A percentile compares a stretch with the other conserved stretches of the same genome.
These are phyloP conservation scores for Rhagophthalmus giganteus DNA, from an alignment of 2,888 invertebrate species.

Conservation along the genomic window DNA sequence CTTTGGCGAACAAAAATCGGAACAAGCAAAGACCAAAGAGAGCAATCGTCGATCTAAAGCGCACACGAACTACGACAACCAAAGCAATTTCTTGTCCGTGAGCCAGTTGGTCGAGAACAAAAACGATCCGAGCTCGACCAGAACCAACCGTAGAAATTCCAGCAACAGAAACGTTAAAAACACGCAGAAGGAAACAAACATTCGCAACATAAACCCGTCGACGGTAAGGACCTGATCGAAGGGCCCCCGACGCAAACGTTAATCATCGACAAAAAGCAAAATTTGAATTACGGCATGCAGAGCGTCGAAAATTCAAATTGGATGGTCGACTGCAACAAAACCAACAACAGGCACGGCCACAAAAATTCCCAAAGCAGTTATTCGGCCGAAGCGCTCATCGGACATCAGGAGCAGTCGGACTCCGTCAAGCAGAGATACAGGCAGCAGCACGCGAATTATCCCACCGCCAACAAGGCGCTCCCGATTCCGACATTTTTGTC, in stretches of 20 bases:
- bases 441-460: conserved; percentile 37
- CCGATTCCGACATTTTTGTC: conserved; percentile 46
- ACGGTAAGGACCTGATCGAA: conserved; percentile 19
- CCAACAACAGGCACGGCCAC: conserved; percentile 31
- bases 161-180: conserved; percentile 38
- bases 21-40: conserved; percentile 32
- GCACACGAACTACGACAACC: conserved; percentile 41
- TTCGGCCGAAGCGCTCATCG: conserved; percentile 54
- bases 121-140: conserved; percentile 42
- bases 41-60: conserved; percentile 25
- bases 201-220: conserved; percentile 14
- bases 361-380: conserved; percentile 50
- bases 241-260: not conserved
- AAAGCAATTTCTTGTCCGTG: conserved; percentile 62
- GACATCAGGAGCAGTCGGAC: conserved; percentile 42
- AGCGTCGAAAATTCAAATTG: conserved; percentile 22
- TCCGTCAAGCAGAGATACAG: conserved; percentile 22
- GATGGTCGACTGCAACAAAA: conserved; percentile 36
- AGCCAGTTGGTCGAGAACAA: conserved; percentile 65
- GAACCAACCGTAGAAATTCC: conserved; percentile 45
- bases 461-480: conserved; percentile 38
- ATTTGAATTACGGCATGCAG: conserved; percentile 20
- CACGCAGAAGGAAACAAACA: conserved; percentile 23
- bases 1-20: conserved; percentile 48
- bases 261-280: conserved; percentile 15